Conservation (phyloP, 2,113 vertebrate genomes). For the Fregata magnificens region DNA sequence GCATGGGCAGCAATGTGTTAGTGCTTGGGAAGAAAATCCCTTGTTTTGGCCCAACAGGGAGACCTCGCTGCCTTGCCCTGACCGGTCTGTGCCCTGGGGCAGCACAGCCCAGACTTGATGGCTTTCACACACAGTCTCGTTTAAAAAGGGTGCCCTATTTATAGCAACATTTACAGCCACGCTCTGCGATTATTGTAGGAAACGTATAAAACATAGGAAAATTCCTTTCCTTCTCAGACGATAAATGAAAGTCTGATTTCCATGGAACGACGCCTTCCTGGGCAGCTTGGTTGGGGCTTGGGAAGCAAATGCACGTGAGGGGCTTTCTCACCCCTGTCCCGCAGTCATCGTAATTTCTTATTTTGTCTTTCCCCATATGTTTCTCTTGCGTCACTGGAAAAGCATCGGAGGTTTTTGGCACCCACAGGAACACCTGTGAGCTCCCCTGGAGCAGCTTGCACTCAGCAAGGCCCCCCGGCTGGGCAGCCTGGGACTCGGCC, state of each 20-base stretch:
- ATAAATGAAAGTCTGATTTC: conserved; percentile 65
- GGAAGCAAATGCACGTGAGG: conserved; percentile 24
- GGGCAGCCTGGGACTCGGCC: neutral
- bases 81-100: conserved; percentile 8
- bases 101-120: conserved; percentile 34
- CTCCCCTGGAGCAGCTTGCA: neutral
- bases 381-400: conserved; percentile 50
- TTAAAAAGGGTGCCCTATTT: conserved; percentile 54
- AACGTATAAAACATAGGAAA: conserved; percentile 62
- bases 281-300: neutral
- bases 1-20: neutral
- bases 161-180: conserved; percentile 56
- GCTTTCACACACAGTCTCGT: conserved; percentile 28
- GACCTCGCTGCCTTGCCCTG: neutral
- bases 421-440: conserved; percentile 34
- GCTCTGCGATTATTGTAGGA: conserved; percentile 41
- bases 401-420: conserved; percentile 28
- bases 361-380: conserved; percentile 45
- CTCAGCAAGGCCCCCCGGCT: neutral
- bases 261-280: conserved; percentile 42
- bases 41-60: neutral
- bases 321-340: conserved; percentile 28
- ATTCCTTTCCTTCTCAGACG: conserved; percentile 58
- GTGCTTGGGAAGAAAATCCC: neutral
- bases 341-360: conserved; percentile 26